Percentiles rank a stretch among this genome's conserved stretches.
phyloP scores from a whole-genome alignment of 2,113 vertebrate species.

The Danionella cerebrum region DNA sequence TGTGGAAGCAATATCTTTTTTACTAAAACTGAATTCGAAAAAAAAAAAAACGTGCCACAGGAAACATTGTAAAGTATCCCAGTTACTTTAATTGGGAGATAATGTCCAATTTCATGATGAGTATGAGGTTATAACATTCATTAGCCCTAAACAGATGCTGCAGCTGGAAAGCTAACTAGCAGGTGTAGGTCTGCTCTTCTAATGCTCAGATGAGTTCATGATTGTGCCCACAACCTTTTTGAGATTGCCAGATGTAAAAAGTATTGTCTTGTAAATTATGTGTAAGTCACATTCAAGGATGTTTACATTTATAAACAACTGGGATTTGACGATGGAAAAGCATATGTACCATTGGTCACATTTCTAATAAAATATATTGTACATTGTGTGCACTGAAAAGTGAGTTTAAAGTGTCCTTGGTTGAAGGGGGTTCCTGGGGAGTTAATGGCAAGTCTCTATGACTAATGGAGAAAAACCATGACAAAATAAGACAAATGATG shows the following conservation, averaged over 20 bases:
- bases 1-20: too few relatives aligned
- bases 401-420: slow-evolving; percentile 65
- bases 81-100: slow-evolving; percentile 79
- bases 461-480: slow-evolving; percentile 68
- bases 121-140: slow-evolving; percentile 79
- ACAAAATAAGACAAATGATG: slow-evolving; percentile 74
- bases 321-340: too few relatives aligned
- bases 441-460: slow-evolving; percentile 63
- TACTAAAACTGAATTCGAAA: too few relatives aligned
- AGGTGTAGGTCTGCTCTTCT: slow-evolving; percentile 45
- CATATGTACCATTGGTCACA: too few relatives aligned
- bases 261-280: too few relatives aligned
- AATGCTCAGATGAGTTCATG: slow-evolving; percentile 42
- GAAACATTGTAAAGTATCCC: slow-evolving; percentile 74
- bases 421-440: slow-evolving; percentile 62
- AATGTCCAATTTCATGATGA: slow-evolving; percentile 77
- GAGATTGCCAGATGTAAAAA: slow-evolving; percentile 72
- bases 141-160: slow-evolving; percentile 75
- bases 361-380: too few relatives aligned
- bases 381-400: slow-evolving; percentile 45
- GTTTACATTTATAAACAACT: too few relatives aligned
- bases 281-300: too few relatives aligned
- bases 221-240: too few relatives aligned
- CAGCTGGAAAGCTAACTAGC: slow-evolving; percentile 64
- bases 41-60: slow-evolving; percentile 58